These are phyloP conservation scores for Mesoligia furuncula DNA, from an alignment of 2,888 invertebrate species.

Conservation along the genomic window DNA sequence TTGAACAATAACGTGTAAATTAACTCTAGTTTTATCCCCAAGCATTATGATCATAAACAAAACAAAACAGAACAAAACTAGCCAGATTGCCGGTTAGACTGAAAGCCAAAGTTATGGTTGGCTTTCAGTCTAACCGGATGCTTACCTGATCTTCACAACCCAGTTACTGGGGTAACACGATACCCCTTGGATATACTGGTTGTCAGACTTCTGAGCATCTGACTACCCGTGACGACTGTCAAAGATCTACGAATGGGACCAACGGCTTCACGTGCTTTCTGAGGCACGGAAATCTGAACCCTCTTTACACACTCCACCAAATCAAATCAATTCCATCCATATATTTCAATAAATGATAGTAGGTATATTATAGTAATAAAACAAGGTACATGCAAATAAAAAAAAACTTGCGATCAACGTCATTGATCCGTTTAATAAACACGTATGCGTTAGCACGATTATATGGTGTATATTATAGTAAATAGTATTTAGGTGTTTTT, in stretches of 20 bases:
- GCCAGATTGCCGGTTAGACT: no score
- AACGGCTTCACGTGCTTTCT: background rate
- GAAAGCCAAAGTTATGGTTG: background rate
- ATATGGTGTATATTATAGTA: no score
- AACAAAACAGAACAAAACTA: no score
- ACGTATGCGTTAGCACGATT: background rate
- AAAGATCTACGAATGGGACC: background rate
- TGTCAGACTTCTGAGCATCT: background rate
- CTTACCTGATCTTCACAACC: background rate
- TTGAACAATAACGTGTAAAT: conserved; percentile 28
- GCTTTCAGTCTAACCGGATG: background rate
- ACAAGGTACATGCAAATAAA: no score
- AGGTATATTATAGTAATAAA: background rate
- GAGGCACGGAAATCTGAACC: background rate
- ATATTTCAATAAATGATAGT: background rate
- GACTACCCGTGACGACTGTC: background rate
- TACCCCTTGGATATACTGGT: background rate
- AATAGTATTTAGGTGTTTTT: background rate
- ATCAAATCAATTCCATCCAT: background rate
- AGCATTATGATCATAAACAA: background rate
- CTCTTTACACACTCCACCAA: background rate
- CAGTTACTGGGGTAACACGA: background rate
- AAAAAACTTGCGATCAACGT: no score
- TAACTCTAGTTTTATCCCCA: conserved; percentile 1
- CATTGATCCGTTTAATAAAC: background rate